phyloP scores from a whole-genome alignment of 2,888 invertebrate species.

The Corbicula japonica region DNA sequence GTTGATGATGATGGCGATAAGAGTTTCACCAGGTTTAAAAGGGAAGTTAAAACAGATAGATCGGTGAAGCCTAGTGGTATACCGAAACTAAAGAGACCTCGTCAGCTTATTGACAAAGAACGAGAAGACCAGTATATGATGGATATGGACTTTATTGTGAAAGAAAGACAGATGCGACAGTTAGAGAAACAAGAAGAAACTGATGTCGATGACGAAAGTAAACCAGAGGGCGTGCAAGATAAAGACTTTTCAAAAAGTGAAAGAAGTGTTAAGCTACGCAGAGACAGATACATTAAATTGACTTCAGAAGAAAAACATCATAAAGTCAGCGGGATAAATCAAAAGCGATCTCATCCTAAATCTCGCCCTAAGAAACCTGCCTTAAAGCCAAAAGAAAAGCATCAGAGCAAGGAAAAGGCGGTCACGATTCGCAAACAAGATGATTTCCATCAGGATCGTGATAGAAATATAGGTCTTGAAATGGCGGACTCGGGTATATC shows the following conservation, averaged over 20 bases:
- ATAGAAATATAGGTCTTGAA: too few species aligned
- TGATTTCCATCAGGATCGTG: too few species aligned
- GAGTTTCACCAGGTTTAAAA: not conserved
- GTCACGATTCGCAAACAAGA: too few species aligned
- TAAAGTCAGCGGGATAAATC: too few species aligned
- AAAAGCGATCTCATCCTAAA: too few species aligned
- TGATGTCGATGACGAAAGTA: slow-evolving; percentile 3
- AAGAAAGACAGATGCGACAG: slow-evolving; percentile 9
- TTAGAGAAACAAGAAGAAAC: not conserved
- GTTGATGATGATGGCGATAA: not conserved
- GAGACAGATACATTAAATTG: slow-evolving; percentile 1
- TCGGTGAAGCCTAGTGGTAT: not conserved
- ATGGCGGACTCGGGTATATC: too few species aligned
- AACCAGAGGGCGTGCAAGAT: not conserved
- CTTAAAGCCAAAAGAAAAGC: too few species aligned
- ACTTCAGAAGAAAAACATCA: slow-evolving; percentile 1
- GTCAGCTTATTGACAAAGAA: slow-evolving; percentile 36
- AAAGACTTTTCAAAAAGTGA: slow-evolving; percentile 13
- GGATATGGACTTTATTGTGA: slow-evolving; percentile 47
- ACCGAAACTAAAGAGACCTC: not conserved
- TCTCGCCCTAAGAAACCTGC: too few species aligned
- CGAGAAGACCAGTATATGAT: slow-evolving; percentile 61
- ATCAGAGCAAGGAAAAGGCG: too few species aligned
- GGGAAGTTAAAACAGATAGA: slow-evolving; percentile 4
- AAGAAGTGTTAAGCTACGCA: not conserved